Evolutionary conservation across 1,140 invertebrate genomes (phyloP).

Genomic region (Lithobius niger): DNA sequence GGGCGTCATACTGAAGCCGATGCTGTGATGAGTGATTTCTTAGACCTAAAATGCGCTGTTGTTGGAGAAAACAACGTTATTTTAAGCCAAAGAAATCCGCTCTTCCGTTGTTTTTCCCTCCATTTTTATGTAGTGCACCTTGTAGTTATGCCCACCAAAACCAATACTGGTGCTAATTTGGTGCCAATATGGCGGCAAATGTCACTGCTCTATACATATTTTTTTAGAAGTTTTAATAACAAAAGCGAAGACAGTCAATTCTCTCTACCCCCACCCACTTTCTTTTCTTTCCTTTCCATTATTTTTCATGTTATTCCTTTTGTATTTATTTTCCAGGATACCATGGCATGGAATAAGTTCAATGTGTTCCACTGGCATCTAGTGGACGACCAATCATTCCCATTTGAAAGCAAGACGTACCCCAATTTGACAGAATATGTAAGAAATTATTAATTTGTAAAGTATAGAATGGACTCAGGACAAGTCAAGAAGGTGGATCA

Average conservation of each 20-base stretch:
- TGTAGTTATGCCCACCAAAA: background rate
- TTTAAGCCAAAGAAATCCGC: too few species aligned
- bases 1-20: too few species aligned
- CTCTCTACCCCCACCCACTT: constrained; percentile 8
- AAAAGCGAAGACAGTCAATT: background rate
- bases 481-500: background rate
- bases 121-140: too few species aligned
- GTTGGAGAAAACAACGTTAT: too few species aligned
- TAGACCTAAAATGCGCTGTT: too few species aligned
- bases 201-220: background rate
- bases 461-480: background rate
- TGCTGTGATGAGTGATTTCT: too few species aligned
- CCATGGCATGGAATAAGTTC: constrained; percentile 35
- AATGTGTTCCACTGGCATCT: constrained; percentile 51
- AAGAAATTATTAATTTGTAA: background rate
- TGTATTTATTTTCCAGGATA: constrained; percentile 18
- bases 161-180: background rate
- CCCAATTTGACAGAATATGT: constrained; percentile 36
- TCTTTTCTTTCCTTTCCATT: too few species aligned
- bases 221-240: background rate
- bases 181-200: too few species aligned
- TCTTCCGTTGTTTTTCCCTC: too few species aligned
- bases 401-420: constrained; percentile 39
- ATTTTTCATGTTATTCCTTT: constrained; percentile 8
- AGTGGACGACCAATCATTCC: constrained; percentile 48